Evolutionary conservation across 2,797 vertebrate genomes (phyloP).

Genomic region (Xenops minutus): DNA sequence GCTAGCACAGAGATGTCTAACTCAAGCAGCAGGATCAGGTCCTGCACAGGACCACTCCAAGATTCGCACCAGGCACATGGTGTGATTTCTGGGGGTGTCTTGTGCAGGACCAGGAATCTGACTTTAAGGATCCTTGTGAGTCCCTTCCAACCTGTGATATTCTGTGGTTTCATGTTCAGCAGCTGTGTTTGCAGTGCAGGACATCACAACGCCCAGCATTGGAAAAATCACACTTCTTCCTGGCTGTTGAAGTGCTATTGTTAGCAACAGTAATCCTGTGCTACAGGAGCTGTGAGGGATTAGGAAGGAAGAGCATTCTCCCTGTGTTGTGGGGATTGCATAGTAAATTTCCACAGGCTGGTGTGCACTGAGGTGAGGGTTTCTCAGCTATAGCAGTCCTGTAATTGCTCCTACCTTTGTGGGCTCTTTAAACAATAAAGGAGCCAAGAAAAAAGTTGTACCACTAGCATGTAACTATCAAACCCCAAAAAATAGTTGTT

Average conservation of each 20-base stretch:
- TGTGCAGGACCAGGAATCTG: not conserved
- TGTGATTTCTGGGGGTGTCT: not conserved
- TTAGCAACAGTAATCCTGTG: constrained; percentile 32
- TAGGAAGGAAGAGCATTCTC: constrained; percentile 24
- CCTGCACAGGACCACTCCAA: not conserved
- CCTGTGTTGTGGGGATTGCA: not conserved
- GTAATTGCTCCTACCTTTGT: not conserved
- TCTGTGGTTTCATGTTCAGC: not conserved
- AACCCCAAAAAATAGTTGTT: not conserved
- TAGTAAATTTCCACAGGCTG: constrained; percentile 47
- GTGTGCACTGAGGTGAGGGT: not conserved
- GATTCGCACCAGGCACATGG: not conserved
- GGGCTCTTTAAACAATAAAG: not conserved
- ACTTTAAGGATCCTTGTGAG: not conserved
- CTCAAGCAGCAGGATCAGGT: not conserved
- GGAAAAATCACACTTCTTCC: not conserved
- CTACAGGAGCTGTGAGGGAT: not conserved
- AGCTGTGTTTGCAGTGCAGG: not conserved
- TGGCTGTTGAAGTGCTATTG: not conserved
- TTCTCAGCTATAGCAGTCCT: not conserved
- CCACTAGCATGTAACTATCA: not conserved
- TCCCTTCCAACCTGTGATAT: fast-evolving
- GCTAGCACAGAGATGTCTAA: not conserved
- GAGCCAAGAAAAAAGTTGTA: not conserved
- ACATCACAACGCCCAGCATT: not conserved